phyloP scores from a whole-genome alignment of 2,888 invertebrate genomes.

The Falcaria lacertinaria region DNA sequence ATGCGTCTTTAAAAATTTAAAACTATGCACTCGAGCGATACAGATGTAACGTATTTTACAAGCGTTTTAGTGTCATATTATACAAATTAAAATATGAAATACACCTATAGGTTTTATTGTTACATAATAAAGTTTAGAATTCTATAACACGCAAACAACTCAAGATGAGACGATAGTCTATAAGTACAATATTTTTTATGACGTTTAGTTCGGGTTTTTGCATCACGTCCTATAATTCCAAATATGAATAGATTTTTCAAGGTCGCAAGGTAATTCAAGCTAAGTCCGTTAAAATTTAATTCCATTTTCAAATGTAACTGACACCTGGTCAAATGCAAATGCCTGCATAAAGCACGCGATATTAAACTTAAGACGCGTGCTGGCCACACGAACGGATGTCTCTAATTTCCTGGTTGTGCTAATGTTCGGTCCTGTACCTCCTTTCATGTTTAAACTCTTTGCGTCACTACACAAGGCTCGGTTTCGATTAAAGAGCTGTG shows the following conservation, averaged over 20 bases:
- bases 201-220: too few species aligned
- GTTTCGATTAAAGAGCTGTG: conserved; percentile 3
- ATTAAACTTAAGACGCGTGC: conserved; percentile 51
- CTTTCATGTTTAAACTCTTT: conserved; percentile 21
- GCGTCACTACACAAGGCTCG: conserved; percentile 4
- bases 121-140: too few species aligned
- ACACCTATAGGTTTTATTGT: too few species aligned
- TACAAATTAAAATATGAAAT: too few species aligned
- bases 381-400: conserved; percentile 69
- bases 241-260: too few species aligned
- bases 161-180: too few species aligned
- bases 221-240: too few species aligned
- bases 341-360: conserved; percentile 41
- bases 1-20: conserved; percentile 46
- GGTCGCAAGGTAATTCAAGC: neutral
- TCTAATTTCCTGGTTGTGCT: conserved; percentile 65
- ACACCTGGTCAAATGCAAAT: conserved; percentile 42
- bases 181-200: too few species aligned
- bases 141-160: too few species aligned
- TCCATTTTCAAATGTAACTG: conserved; percentile 28
- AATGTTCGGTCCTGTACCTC: conserved; percentile 11
- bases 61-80: conserved; percentile 17
- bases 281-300: conserved; percentile 7
- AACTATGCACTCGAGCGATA: conserved; percentile 39
- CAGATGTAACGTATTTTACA: conserved; percentile 44